Evolutionary conservation across 2,797 vertebrate species (phyloP).

Genomic region (Arctocebus calabarensis): DNA sequence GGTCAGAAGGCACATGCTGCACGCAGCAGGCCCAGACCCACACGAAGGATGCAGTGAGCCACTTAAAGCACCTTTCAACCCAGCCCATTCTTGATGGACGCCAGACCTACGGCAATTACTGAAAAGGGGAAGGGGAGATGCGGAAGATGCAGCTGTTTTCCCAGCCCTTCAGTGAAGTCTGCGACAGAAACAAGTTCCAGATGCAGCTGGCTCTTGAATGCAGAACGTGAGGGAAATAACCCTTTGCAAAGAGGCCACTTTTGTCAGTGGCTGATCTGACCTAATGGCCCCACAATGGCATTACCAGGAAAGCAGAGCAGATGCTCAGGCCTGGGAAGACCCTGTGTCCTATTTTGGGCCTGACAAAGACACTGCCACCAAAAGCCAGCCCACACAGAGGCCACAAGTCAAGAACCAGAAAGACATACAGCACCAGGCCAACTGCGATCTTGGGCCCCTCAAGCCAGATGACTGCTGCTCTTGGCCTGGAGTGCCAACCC

Average conservation of each 20-base stretch:
- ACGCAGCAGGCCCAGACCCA: no score
- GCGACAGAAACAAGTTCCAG: not conserved
- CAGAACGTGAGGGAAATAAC: not conserved
- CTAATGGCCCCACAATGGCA: no score
- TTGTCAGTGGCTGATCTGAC: not conserved
- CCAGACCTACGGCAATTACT: not conserved
- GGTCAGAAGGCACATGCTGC: not conserved
- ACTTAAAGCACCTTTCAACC: not conserved
- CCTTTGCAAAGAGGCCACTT: not conserved
- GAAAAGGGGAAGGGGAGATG: not conserved
- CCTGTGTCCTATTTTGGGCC: no score
- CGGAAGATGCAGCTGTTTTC: not conserved
- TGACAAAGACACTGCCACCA: no score
- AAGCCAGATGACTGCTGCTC: not conserved
- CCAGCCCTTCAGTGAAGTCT: not conserved
- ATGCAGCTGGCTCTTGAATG: no score
- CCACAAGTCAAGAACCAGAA: not conserved
- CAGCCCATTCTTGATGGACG: not conserved
- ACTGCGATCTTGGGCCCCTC: not conserved
- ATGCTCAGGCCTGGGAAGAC: not conserved
- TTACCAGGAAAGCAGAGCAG: not conserved
- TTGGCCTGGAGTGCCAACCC: not conserved
- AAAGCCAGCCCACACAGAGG: not conserved
- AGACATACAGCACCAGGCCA: rapidly evolving
- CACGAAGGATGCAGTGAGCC: no score